phyloP scores from a whole-genome alignment of 2,888 invertebrate species.

The Hemaris fuciformis region DNA sequence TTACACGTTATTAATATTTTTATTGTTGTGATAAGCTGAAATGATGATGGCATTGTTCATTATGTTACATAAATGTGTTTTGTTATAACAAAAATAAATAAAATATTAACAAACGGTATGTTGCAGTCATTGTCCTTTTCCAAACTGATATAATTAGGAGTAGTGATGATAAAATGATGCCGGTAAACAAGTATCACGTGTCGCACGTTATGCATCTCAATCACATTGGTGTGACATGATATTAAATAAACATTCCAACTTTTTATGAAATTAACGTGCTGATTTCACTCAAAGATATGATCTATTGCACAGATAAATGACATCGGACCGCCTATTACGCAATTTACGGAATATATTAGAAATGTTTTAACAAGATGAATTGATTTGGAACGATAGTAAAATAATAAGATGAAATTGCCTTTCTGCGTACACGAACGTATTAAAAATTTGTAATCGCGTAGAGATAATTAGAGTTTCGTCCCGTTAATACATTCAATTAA shows the following conservation, averaged over 20 bases:
- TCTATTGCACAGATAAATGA: conserved; percentile 33
- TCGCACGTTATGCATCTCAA: conserved; percentile 14
- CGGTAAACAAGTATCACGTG: neutral
- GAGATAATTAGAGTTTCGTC: neutral
- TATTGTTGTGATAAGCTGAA: conserved; percentile 50
- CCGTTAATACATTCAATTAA: conserved; percentile 8
- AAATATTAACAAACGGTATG: neutral
- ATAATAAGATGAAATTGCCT: neutral
- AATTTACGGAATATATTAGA: conserved; percentile 24
- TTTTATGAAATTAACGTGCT: conserved; percentile 35
- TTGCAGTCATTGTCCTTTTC: too few relatives aligned
- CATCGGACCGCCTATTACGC: conserved; percentile 31
- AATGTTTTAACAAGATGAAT: neutral
- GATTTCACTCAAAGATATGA: conserved; percentile 50
- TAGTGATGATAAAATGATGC: neutral
- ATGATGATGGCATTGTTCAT: conserved; percentile 27
- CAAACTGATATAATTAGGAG: too few relatives aligned
- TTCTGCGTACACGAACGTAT: neutral
- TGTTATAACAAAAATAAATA: conserved; percentile 32
- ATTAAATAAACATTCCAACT: conserved; percentile 22
- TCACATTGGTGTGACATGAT: conserved; percentile 47
- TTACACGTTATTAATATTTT: conserved; percentile 15
- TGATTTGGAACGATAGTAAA: neutral
- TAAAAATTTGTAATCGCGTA: neutral
- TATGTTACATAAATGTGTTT: conserved; percentile 34